Base-by-base conservation (phyloP, 2,797 vertebrate species). In the Tapera naevia region DNA sequence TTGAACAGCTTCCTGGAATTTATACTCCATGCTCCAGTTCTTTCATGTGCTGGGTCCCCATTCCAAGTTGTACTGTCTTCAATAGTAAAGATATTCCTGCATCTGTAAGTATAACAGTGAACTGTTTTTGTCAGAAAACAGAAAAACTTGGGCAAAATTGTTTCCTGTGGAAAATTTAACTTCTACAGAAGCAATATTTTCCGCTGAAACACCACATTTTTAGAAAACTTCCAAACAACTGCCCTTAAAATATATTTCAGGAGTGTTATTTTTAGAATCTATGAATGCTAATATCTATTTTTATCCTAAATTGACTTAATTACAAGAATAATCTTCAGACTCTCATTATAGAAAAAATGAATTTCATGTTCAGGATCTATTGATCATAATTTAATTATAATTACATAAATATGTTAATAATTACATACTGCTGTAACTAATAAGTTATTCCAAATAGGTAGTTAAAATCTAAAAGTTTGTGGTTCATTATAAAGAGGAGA, bases 1-100 rank as follows among this genome's bases (percentile, higher is more conserved):
- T 25, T 93, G 84, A 82, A 67, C 79, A 85, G 91, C 86, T 87
- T 94, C 84, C 74, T 85, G 93, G 65, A 50, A 61, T 83, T 92
- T 82, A 74, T 71, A 16, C 33, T 76, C 69, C 24, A 43, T 1
- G 25, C 56, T 93, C 53, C 70, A 85, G 48, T 53, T 50, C 93
- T 85, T 90, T 93, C 78, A 94, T 66, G 56, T 61, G 17, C 86
- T 74, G 53, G 35, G 74, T 91, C 64, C 48, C 79, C 73, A 25
- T 46, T 84, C 81, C 65, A 56, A 54, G 51, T 78, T 61, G n/a
- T 71, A 64, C 70, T 94, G 87, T 75, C 87, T 93, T 93, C 85
- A 88, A 24, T 61, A 67, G 86, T 82, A 80, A 87, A 71, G 80
- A 50, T 50, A 78, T 78, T 94, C 89, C 80, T 92, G 76, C 85